Percentiles rank a stretch among this genome's conserved stretches.
Evolutionary conservation across 2,797 vertebrate genomes (phyloP).

Genomic region (Chaenodraco wilsoni): DNA sequence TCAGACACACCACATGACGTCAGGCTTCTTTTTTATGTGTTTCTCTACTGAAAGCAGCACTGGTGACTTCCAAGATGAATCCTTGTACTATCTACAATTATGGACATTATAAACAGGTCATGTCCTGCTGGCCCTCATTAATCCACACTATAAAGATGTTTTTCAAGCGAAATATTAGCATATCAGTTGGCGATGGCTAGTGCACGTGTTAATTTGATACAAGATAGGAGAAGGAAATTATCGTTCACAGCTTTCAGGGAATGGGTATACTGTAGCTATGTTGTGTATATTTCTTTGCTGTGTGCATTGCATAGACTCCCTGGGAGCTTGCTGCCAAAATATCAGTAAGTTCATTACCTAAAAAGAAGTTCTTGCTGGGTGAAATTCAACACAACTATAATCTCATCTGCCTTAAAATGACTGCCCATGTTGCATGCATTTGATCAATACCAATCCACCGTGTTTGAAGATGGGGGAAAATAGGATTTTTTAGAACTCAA

Average conservation of each 20-base stretch:
- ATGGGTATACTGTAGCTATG: slow-evolving; percentile 5
- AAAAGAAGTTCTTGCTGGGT: slow-evolving; percentile 23
- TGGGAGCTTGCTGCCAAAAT: slow-evolving; percentile 28
- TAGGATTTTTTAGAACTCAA: background rate
- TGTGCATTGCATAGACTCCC: slow-evolving; percentile 16
- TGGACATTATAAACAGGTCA: slow-evolving; percentile 29
- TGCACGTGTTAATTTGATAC: slow-evolving; percentile 41
- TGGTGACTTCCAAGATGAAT: background rate
- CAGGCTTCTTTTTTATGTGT: slow-evolving; percentile 23
- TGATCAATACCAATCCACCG: slow-evolving; percentile 27
- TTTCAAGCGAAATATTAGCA: slow-evolving; percentile 29
- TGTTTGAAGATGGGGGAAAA: background rate
- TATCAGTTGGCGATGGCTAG: slow-evolving; percentile 13
- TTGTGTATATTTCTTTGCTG: slow-evolving; percentile 23
- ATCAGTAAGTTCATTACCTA: slow-evolving; percentile 35
- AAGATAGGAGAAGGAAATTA: slow-evolving; percentile 37
- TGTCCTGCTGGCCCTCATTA: slow-evolving; percentile 26
- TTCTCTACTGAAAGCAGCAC: slow-evolving; percentile 21
- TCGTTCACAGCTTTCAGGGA: slow-evolving; percentile 18
- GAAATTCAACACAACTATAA: slow-evolving; percentile 37
- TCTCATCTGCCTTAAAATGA: slow-evolving; percentile 25
- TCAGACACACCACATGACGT: slow-evolving; percentile 36
- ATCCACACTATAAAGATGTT: slow-evolving; percentile 29
- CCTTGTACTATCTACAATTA: slow-evolving; percentile 33
- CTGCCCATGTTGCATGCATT: slow-evolving; percentile 19